phyloP scores from a whole-genome alignment of 2,888 invertebrate species.

The Machimus rusticus region DNA sequence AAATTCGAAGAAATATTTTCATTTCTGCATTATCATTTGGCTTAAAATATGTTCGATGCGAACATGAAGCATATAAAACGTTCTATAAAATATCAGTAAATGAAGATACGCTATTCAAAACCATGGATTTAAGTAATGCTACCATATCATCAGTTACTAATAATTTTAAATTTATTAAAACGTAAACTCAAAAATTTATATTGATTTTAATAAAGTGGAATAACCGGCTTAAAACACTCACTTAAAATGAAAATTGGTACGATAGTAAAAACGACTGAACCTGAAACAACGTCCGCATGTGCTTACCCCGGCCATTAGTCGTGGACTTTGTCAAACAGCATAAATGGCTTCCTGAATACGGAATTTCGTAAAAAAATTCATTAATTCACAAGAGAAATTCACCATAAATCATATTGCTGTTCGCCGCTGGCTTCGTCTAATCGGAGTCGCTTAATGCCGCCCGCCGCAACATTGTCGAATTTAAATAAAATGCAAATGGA shows the following conservation, averaged over 20 bases:
- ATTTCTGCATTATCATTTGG: too few relatives aligned
- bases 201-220: too few relatives aligned
- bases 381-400: background rate
- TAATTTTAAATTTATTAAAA: too few relatives aligned
- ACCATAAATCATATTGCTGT: background rate
- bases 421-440: background rate
- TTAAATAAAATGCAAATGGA: constrained; percentile 13
- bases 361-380: background rate
- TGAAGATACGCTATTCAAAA: too few relatives aligned
- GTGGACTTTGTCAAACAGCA: background rate
- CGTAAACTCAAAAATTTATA: too few relatives aligned
- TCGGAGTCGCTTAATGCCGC: background rate
- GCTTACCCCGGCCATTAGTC: background rate
- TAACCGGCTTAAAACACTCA: background rate
- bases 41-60: too few relatives aligned
- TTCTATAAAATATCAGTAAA: too few relatives aligned
- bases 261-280: background rate
- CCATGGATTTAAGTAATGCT: too few relatives aligned
- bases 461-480: background rate
- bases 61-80: too few relatives aligned
- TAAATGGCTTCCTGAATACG: background rate
- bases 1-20: too few relatives aligned
- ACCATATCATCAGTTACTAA: too few relatives aligned
- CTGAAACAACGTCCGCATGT: background rate
- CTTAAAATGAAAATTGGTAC: background rate